Evolutionary conservation across 2,797 vertebrate species (phyloP).

Genomic region (Acanthurus tractus): DNA sequence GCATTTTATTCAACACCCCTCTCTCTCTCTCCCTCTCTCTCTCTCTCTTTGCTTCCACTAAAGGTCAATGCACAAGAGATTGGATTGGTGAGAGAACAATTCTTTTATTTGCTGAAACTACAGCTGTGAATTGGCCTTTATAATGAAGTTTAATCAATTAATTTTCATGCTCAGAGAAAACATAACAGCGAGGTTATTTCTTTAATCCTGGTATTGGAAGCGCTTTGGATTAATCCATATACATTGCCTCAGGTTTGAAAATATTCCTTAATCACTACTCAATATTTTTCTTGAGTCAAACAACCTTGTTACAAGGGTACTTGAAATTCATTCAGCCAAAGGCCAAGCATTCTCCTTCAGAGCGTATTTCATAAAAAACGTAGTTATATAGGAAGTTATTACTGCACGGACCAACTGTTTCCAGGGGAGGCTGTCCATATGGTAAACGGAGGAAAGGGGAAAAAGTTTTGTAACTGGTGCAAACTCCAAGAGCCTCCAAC

Average conservation of each 20-base stretch:
- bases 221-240: slow-evolving; percentile 48
- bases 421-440: slow-evolving; percentile 16
- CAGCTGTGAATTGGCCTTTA: slow-evolving; percentile 48
- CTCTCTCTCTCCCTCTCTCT: too few relatives aligned
- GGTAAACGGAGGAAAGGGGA: background rate
- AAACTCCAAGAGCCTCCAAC: background rate
- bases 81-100: slow-evolving; percentile 66
- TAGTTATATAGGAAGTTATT: slow-evolving; percentile 14
- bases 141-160: slow-evolving; percentile 55
- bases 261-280: slow-evolving; percentile 39
- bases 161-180: slow-evolving; percentile 51
- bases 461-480: background rate
- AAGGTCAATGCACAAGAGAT: slow-evolving; percentile 77
- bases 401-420: slow-evolving; percentile 9
- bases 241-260: slow-evolving; percentile 45
- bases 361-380: slow-evolving; percentile 38
- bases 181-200: slow-evolving; percentile 3
- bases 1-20: slow-evolving; percentile 65
- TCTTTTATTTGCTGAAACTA: slow-evolving; percentile 52
- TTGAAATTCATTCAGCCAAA: slow-evolving; percentile 58
- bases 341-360: slow-evolving; percentile 48
- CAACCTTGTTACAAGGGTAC: slow-evolving; percentile 59
- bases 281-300: slow-evolving; percentile 45
- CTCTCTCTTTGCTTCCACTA: slow-evolving; percentile 58
- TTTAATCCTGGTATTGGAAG: slow-evolving; percentile 42